A percentile compares a stretch with the other conserved stretches of the same genome.
phyloP scores from a whole-genome alignment of 1,140 invertebrate genomes.

The Plutomurus gul region DNA sequence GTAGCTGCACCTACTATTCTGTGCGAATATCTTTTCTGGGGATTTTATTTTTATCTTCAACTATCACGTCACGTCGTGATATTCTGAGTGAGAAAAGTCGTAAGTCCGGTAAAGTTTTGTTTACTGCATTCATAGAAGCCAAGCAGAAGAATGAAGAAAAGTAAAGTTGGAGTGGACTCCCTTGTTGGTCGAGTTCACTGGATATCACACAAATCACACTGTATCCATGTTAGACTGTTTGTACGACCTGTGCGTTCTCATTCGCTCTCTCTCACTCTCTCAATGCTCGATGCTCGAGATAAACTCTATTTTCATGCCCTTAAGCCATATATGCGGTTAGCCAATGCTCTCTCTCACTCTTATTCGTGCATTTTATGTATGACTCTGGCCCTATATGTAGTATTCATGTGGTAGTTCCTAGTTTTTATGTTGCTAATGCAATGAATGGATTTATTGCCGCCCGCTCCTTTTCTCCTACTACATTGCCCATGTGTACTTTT shows the following conservation, averaged over 20 bases:
- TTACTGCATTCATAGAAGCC: constrained; percentile 14
- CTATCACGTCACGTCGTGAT: not conserved
- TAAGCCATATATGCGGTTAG: no score
- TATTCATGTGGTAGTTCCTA: not conserved
- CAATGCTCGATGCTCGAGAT: no score
- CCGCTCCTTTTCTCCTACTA: no score
- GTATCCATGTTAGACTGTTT: not conserved
- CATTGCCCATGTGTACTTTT: no score
- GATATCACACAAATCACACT: not conserved
- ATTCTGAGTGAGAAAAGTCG: constrained; percentile 17
- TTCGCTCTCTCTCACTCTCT: no score
- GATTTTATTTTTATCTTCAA: constrained; percentile 13
- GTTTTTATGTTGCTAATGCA: constrained; percentile 39
- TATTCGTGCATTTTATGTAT: not conserved
- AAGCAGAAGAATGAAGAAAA: not conserved
- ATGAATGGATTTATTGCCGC: constrained; percentile 46
- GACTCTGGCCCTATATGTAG: not conserved
- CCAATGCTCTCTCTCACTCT: no score
- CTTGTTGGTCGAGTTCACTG: not conserved
- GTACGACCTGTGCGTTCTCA: not conserved
- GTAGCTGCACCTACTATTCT: no score
- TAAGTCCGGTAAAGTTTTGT: constrained; percentile 10
- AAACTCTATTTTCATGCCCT: no score
- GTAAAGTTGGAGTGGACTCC: not conserved
- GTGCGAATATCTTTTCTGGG: no score